A percentile compares a stretch with the other conserved stretches of the same genome.
These are phyloP conservation scores for Zosterops pallidus DNA, from an alignment of 2,113 vertebrate genomes.

Conservation along the genomic window DNA sequence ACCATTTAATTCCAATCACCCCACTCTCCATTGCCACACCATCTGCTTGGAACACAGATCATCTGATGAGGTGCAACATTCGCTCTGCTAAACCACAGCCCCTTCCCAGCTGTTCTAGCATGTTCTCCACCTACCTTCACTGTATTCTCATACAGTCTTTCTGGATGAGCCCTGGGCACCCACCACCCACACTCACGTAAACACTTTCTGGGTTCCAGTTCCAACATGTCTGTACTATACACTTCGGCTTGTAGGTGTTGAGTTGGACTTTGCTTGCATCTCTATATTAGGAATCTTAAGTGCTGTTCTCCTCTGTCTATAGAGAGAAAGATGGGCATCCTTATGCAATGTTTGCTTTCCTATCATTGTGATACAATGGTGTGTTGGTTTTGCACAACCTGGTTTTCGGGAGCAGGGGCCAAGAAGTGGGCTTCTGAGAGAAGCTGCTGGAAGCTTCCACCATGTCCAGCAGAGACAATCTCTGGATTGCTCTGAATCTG, in stretches of 20 bases:
- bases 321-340: neutral
- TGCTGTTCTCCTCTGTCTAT: neutral
- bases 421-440: neutral
- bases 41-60: neutral
- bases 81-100: neutral
- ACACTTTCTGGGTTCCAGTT: neutral
- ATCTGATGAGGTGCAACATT: neutral
- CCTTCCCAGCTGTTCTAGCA: neutral
- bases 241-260: neutral
- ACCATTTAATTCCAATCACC: neutral
- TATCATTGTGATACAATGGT: neutral
- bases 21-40: neutral
- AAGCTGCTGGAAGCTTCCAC: neutral
- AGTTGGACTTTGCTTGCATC: neutral
- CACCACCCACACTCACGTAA: neutral
- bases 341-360: neutral
- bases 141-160: neutral
- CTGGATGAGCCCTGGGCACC: neutral
- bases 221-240: neutral
- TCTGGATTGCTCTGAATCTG: neutral
- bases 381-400: neutral
- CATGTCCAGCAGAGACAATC: rapidly evolving
- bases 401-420: neutral
- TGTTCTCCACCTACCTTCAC: neutral
- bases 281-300: neutral